These are phyloP conservation scores for Chionis minor DNA, from an alignment of 2,113 vertebrate species.

Conservation along the genomic window DNA sequence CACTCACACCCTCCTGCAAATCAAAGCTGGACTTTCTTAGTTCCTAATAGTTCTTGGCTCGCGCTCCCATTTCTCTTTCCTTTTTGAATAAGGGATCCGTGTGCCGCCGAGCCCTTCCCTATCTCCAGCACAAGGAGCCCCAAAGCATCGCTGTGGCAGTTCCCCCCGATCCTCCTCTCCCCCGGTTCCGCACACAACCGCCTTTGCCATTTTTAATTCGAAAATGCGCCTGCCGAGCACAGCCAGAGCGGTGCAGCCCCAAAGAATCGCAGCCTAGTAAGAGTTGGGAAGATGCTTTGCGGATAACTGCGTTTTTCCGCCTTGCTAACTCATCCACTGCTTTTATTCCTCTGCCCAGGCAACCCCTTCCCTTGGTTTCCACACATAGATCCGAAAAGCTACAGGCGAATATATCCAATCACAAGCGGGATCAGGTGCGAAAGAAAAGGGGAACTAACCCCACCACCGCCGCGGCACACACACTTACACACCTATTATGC, in stretches of 20 bases:
- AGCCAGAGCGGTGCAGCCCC: not conserved
- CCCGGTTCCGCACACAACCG: not conserved
- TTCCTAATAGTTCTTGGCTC: not conserved
- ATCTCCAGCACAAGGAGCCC: not conserved
- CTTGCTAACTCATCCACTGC: not conserved
- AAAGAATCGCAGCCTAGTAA: not conserved
- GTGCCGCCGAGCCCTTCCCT: not conserved
- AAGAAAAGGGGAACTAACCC: not conserved
- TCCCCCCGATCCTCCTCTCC: not conserved
- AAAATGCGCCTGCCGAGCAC: slow-evolving; percentile 25
- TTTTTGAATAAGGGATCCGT: not conserved
- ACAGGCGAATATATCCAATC: not conserved
- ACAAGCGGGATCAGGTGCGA: not conserved
- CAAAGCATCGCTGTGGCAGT: not conserved
- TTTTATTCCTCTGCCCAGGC: not conserved
- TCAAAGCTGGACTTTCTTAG: not conserved
- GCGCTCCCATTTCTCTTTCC: not conserved
- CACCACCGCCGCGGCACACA: not conserved
- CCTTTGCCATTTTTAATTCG: slow-evolving; percentile 53
- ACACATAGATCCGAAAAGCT: not conserved
- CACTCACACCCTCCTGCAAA: not conserved
- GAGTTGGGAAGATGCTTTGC: slow-evolving; percentile 46
- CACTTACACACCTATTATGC: not conserved
- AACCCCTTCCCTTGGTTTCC: not conserved
- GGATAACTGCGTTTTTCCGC: not conserved